These are phyloP conservation scores for Pomacea canaliculata DNA, from an alignment of 2,888 invertebrate species.

Conservation along the genomic window DNA sequence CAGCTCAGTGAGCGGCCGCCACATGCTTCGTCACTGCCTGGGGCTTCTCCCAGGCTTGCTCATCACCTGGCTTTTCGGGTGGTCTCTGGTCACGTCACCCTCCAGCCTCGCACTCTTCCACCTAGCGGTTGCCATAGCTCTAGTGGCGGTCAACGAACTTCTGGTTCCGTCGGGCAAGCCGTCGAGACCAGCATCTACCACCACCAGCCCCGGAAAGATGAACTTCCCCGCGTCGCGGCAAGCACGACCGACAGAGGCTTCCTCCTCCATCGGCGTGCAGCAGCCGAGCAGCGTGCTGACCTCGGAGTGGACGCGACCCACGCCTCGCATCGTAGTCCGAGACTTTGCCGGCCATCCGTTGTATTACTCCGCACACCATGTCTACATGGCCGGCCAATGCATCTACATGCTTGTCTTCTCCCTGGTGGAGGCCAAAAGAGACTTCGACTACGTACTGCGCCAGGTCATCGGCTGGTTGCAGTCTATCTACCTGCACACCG, in stretches of 20 bases:
- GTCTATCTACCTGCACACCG: conserved; percentile 40
- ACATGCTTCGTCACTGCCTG: conserved; percentile 32
- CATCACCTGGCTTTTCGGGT: conserved; percentile 28
- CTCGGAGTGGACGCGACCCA: conserved; percentile 23
- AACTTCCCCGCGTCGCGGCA: background rate
- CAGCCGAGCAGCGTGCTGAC: conserved; percentile 25
- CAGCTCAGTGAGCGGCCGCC: conserved; percentile 19
- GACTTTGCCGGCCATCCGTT: conserved; percentile 47
- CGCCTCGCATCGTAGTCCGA: conserved; percentile 36
- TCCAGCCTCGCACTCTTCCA: background rate
- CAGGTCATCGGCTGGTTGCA: conserved; percentile 41
- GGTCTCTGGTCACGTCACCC: conserved; percentile 27
- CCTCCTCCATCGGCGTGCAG: background rate
- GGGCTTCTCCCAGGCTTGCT: conserved; percentile 39
- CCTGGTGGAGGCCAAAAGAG: conserved; percentile 38
- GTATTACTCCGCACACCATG: conserved; percentile 44
- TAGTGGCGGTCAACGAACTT: conserved; percentile 28
- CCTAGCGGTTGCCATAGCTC: conserved; percentile 29
- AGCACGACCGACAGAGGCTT: background rate
- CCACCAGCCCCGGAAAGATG: background rate
- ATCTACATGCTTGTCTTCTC: conserved; percentile 43
- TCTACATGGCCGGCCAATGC: conserved; percentile 45
- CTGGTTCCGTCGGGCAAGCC: background rate
- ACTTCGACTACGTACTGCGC: conserved; percentile 30
- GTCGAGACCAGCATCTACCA: background rate